Evolutionary conservation across 2,888 invertebrate species (phyloP).

Genomic region (Drosophila siamana): DNA sequence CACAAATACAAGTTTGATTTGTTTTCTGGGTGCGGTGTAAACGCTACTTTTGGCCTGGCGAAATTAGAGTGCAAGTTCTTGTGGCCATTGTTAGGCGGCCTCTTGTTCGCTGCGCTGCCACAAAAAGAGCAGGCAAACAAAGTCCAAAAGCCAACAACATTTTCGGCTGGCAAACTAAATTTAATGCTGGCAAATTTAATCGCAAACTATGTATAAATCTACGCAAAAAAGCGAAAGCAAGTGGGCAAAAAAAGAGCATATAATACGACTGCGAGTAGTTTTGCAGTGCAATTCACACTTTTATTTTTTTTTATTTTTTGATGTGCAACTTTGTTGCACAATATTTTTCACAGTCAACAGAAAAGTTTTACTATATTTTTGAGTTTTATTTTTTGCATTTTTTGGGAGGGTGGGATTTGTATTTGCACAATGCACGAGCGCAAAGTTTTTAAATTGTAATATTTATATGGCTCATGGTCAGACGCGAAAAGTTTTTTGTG

Average conservation of each 20-base stretch:
- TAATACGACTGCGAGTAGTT: constrained; percentile 24
- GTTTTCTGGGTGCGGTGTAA: background rate
- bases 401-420: constrained; percentile 25
- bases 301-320: no score
- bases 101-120: constrained; percentile 6
- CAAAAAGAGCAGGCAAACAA: constrained; percentile 25
- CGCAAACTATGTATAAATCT: constrained; percentile 3
- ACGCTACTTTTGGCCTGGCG: background rate
- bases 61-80: constrained; percentile 17
- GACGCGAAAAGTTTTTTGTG: constrained; percentile 32
- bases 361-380: constrained; percentile 41
- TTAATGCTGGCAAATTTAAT: constrained; percentile 45
- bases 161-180: constrained; percentile 24
- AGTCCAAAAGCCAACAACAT: constrained; percentile 27
- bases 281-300: constrained; percentile 53
- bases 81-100: constrained; percentile 15
- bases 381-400: constrained; percentile 11
- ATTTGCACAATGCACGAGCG: constrained; percentile 28
- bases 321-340: constrained; percentile 47
- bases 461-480: constrained; percentile 65
- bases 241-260: constrained; percentile 33
- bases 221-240: constrained; percentile 6
- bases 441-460: constrained; percentile 59
- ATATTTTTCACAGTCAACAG: constrained; percentile 59
- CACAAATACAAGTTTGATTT: no score